Base-by-base conservation (phyloP, 1,140 invertebrate species). In the Delia radicum region DNA sequence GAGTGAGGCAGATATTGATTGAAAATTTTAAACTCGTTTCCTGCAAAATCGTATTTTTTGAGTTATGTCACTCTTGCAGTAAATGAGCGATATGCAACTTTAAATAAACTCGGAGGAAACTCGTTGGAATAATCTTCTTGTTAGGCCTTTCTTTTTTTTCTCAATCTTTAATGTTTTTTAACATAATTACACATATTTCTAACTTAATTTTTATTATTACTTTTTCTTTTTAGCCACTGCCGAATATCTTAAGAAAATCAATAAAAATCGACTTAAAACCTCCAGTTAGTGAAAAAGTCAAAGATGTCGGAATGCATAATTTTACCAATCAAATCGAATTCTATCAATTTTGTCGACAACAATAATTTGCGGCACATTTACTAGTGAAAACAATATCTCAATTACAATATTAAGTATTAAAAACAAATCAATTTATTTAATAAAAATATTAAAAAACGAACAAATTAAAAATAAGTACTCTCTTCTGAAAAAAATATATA, bases 271-370 rank as follows among this genome's bases (percentile, higher is more conserved):
- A 91, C 24, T 95, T 95, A 87, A 96, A 96, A 83, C 94, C 94
- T 1, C 92, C 93, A 2, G 94, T 96, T 0, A 93, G 93, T 46
- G 93, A 96, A 80, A 91, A 93, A 81, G 91, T 96, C 0, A 96
- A 96, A 85, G 91, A 96, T 27, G 91, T 96, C 15, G 93, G 96
- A 0, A 88, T 94, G 76, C 89, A 89, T 61, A 96, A 96, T 84
- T 95, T 97, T 82, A 96, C 95, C 0, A 89, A 93, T 74, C 95
- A 97, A 87, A 94, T 96, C 24, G 95, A 96, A 83, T 96, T 97
- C 84, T 97, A 96, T 85, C 92, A 96, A 81, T 97, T 96, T 82
- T 96, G 94, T 82, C 91, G 91, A 79, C 94, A 96, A 85, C 95
- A 96, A 84, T 89, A 93, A 76, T 87, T 92, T 33, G 94, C 94